phyloP scores from a whole-genome alignment of 2,797 vertebrate genomes.

The Mormyrops attenuatus region DNA sequence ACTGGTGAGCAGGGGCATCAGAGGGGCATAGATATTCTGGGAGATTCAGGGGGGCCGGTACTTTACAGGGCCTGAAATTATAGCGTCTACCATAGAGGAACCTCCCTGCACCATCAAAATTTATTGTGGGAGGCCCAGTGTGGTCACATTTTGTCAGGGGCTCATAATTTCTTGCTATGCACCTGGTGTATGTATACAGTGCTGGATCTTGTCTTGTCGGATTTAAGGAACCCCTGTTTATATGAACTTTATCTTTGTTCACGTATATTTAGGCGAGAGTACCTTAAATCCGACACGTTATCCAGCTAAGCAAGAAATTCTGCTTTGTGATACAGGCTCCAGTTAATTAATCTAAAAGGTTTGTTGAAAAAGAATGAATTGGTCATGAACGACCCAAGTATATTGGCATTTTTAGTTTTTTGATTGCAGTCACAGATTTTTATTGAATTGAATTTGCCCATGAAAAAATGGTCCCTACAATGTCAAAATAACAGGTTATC shows the following conservation, averaged over 20 bases:
- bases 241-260: neutral
- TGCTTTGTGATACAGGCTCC: neutral
- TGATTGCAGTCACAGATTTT: neutral
- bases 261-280: neutral
- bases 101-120: neutral
- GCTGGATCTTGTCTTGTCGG: neutral
- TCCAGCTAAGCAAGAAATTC: neutral
- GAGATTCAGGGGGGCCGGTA: neutral
- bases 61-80: neutral
- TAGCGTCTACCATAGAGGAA: neutral
- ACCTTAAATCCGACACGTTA: neutral
- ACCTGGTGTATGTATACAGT: neutral
- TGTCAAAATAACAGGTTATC: neutral
- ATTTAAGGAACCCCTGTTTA: neutral
- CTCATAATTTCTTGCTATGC: neutral
- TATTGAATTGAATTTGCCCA: neutral
- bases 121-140: neutral
- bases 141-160: neutral
- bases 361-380: neutral
- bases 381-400: neutral
- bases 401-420: neutral
- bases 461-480: neutral
- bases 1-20: neutral
- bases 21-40: neutral
- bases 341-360: neutral